Base-by-base conservation (phyloP, 1,140 invertebrate genomes). In the Aphaenogaster floridana region DNA sequence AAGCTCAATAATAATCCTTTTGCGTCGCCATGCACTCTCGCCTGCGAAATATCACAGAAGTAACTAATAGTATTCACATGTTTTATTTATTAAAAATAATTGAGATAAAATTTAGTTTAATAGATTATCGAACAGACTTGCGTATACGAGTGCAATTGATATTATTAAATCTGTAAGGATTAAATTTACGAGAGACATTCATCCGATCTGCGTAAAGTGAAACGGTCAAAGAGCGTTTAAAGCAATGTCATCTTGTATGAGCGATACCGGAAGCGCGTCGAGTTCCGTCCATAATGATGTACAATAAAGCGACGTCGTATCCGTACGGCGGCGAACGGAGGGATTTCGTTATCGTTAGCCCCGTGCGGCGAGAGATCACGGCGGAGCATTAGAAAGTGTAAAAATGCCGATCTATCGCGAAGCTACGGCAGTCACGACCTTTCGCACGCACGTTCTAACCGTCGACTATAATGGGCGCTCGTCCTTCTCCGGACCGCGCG, bases 361-460 rank as follows among this genome's bases (percentile, higher is more conserved):
- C 87, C 66, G 77, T 50, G 74, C 59, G 52, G 83, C 64, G 87
- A 84, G 34, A 72, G 77, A 84, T 76, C 77, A 63, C 61, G 54
- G 71, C 34, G 57, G 80, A 74, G 89, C 77, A 91, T 91, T 91
- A 91, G 89, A 91, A 91, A 91, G 87, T 81, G 76, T 50, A 68
- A 88, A 91, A 91, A 91, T 52, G 54, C 61, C 77, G 34, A 13
- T 72, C 50, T 76, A 85, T 87, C 76, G 81, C 88, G 63, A 74
- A 87, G 87, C 69, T 80, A 84, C 63, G 64, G 77, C 85, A 83
- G 90, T 89, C 90, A 50, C 85, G 90, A 91, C 90, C 90, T 91
- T 91, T 91, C 90, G 90, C 90, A 91, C 90, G 90, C 90, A 91
- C 79, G 79, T 76, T 81, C 59, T 69, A 87, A 80, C 89, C 59